Conservation (phyloP, 1,140 invertebrate genomes). For the Hyposmocoma kahamanoa region DNA sequence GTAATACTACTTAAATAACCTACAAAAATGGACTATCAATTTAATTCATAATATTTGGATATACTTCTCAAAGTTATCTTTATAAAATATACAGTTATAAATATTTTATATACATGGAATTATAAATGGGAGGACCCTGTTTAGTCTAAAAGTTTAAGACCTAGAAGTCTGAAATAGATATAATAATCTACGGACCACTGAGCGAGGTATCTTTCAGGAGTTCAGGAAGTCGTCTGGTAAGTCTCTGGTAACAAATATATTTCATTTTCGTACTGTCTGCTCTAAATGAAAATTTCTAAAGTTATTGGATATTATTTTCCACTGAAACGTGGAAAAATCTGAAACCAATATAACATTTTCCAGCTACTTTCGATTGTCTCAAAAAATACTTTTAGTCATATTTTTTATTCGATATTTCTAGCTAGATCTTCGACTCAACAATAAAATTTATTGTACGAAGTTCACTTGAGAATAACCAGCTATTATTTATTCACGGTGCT, state of each 20-base stretch:
- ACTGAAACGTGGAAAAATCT: too few species aligned
- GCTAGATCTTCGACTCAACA: too few species aligned
- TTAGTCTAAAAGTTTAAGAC: constrained; percentile 5
- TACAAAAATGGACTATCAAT: constrained; percentile 42
- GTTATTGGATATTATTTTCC: too few species aligned
- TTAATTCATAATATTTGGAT: constrained; percentile 48
- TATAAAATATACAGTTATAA: constrained; percentile 36
- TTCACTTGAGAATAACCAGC: too few species aligned
- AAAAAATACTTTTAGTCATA: too few species aligned
- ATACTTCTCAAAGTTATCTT: constrained; percentile 26
- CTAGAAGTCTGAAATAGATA: constrained; percentile 5
- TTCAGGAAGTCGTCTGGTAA: constrained; percentile 18
- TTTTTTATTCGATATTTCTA: too few species aligned
- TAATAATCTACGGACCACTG: constrained; percentile 21
- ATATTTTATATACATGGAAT: constrained; percentile 41
- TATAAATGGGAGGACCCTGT: constrained; percentile 58
- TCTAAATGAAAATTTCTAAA: too few species aligned
- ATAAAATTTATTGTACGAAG: too few species aligned
- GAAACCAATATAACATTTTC: too few species aligned
- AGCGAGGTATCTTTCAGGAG: constrained; percentile 39
- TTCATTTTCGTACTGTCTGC: too few species aligned
- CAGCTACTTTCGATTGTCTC: too few species aligned
- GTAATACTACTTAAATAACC: constrained; percentile 20
- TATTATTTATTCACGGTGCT: too few species aligned
- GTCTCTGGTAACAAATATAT: constrained; percentile 23